These are phyloP conservation scores for Cephus spinipes DNA, from an alignment of 2,888 invertebrate genomes.

Conservation along the genomic window DNA sequence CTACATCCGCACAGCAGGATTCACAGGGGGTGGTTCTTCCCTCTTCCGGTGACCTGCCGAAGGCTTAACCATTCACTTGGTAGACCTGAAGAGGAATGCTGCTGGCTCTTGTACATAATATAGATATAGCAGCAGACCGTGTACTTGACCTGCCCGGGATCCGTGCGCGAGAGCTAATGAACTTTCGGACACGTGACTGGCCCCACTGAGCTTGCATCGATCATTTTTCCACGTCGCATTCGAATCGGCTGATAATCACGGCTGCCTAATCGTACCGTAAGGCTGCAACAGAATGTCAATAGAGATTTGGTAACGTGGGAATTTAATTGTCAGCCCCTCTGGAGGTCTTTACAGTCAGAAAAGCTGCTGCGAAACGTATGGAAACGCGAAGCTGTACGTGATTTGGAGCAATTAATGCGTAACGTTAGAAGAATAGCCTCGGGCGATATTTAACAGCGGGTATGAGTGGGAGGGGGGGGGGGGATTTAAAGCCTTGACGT, in stretches of 20 bases:
- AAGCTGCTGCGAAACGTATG: too few relatives aligned
- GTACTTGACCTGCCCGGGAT: background rate
- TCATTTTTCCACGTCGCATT: background rate
- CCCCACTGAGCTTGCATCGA: background rate
- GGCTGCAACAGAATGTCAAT: background rate
- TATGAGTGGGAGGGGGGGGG: slow-evolving; percentile 4
- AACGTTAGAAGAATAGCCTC: too few relatives aligned
- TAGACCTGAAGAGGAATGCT: background rate
- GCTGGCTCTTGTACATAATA: background rate
- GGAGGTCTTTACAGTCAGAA: too few relatives aligned
- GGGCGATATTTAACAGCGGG: background rate
- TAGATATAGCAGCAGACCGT: background rate
- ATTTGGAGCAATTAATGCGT: too few relatives aligned
- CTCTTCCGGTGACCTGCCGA: too few relatives aligned
- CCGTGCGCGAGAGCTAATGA: background rate
- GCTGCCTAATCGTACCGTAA: background rate
- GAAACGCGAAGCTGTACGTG: slow-evolving; percentile 13
- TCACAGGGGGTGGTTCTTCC: too few relatives aligned
- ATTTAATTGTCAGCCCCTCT: background rate
- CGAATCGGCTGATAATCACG: background rate
- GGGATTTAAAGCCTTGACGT: background rate
- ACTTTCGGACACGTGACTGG: background rate
- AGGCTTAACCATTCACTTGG: background rate
- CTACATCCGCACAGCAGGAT: too few relatives aligned
- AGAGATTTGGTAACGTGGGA: slow-evolving; percentile 12